Conservation (phyloP, 2,113 vertebrate genomes). For the Cyprinodon brontotheroides region DNA sequence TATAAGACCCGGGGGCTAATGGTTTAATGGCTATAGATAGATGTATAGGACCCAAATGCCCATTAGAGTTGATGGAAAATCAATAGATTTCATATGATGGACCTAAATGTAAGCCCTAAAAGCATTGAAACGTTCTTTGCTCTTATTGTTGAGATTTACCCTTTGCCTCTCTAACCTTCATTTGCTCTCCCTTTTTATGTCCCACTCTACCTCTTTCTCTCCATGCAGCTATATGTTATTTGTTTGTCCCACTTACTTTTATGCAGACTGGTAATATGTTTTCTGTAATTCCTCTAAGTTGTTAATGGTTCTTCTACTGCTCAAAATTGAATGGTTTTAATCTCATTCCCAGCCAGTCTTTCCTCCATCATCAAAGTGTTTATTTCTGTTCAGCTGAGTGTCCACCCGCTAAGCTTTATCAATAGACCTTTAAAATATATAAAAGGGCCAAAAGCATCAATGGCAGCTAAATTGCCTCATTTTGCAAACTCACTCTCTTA, state of each 20-base stretch:
- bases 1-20: constrained; percentile 35
- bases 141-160: background rate
- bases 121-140: constrained; percentile 23
- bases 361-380: constrained; percentile 18
- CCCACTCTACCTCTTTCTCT: background rate
- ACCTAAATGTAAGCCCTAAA: constrained; percentile 54
- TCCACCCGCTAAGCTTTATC: constrained; percentile 19
- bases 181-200: background rate
- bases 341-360: background rate
- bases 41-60: constrained; percentile 49
- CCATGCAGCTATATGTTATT: background rate
- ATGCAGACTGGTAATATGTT: background rate
- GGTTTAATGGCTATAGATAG: constrained; percentile 48
- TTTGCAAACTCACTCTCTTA: constrained; percentile 17
- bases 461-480: constrained; percentile 27
- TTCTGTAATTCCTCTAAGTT: background rate
- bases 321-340: background rate
- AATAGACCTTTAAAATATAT: constrained; percentile 17
- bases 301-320: background rate
- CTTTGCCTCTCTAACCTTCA: background rate
- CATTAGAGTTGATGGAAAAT: constrained; percentile 68
- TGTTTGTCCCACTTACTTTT: background rate
- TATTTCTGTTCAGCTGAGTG: constrained; percentile 7
- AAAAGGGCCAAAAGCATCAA: background rate
- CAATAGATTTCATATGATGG: constrained; percentile 62